Evolutionary conservation across 2,888 invertebrate species (phyloP).

Genomic region (Acrobasis consociella): DNA sequence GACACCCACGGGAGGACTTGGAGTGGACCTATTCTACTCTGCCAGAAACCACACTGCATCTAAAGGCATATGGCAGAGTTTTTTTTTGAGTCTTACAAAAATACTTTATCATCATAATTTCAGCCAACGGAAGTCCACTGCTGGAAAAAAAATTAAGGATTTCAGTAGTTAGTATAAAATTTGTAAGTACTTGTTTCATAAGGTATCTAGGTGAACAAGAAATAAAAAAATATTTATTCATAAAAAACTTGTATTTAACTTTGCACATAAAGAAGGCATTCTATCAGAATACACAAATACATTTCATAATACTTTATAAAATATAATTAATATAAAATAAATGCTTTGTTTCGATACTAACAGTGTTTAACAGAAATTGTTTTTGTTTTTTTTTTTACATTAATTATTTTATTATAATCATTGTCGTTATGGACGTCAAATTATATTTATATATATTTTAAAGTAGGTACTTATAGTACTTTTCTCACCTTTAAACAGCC

Average conservation of each 20-base stretch:
- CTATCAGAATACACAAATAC: constrained; percentile 31
- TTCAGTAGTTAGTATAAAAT: no score
- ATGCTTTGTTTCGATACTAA: constrained; percentile 24
- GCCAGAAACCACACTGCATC: no score
- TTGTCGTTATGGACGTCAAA: neutral
- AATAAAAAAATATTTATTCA: constrained; percentile 13
- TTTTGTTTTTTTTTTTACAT: neutral
- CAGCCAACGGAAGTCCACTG: no score
- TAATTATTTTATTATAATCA: neutral
- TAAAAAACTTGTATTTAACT: constrained; percentile 40
- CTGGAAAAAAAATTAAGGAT: no score
- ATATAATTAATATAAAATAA: constrained; percentile 23
- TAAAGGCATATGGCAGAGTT: no score
- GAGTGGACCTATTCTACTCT: no score
- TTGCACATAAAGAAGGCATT: constrained; percentile 41
- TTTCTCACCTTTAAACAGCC: neutral
- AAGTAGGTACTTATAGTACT: neutral
- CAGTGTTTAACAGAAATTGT: neutral
- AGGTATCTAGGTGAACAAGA: neutral
- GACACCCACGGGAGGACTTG: no score
- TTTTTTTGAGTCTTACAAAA: no score
- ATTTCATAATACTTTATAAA: constrained; percentile 20
- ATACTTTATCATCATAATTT: no score
- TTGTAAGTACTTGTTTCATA: no score
- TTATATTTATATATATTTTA: neutral